phyloP scores from a whole-genome alignment of 2,113 vertebrate species.

The Fukomys damarensis region DNA sequence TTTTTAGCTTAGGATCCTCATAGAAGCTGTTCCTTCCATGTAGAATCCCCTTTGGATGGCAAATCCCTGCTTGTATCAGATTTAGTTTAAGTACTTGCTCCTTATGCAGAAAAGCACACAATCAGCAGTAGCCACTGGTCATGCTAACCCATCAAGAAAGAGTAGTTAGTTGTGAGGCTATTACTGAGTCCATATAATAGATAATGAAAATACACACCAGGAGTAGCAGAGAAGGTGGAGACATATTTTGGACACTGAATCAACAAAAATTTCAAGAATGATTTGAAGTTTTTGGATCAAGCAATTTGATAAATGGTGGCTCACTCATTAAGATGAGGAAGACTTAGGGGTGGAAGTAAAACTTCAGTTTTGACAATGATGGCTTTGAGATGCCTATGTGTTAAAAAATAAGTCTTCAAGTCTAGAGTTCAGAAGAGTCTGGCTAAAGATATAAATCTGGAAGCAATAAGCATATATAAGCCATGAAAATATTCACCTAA shows the following conservation, averaged over 20 bases:
- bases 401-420: background rate
- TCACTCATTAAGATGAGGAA: background rate
- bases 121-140: background rate
- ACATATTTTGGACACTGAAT: background rate
- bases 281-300: conserved; percentile 35
- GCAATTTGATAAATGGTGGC: background rate
- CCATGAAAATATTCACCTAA: background rate
- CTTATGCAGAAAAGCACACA: background rate
- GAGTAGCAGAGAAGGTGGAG: background rate
- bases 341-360: background rate
- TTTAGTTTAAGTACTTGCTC: conserved; percentile 6
- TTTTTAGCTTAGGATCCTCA: background rate
- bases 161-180: background rate
- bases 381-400: background rate
- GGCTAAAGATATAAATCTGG: background rate
- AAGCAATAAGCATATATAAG: background rate
- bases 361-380: conserved; percentile 24
- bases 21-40: background rate
- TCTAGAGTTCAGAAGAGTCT: conserved; percentile 17
- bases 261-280: background rate
- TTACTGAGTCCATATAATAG: background rate
- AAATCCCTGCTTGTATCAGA: background rate
- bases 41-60: background rate
- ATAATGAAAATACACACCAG: background rate
- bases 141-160: background rate